Conservation (phyloP, 2,888 invertebrate species). For the Stomorhina lunata region DNA sequence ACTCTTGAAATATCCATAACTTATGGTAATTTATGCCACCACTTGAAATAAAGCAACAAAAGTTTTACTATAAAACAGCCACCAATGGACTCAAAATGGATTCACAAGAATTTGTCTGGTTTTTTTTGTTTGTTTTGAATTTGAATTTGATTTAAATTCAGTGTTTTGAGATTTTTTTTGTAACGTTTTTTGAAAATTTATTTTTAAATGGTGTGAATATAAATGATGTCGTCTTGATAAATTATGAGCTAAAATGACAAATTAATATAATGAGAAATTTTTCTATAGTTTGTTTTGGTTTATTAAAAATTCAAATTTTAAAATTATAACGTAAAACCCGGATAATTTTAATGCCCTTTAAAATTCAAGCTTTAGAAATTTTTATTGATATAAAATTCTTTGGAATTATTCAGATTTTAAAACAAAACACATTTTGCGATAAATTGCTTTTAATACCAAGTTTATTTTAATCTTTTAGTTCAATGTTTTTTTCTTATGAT, state of each 20-base stretch:
- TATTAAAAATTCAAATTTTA: background rate
- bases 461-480: constrained; percentile 20
- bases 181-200: background rate
- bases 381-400: background rate
- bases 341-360: background rate
- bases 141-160: no score
- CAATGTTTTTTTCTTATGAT: background rate
- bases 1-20: background rate
- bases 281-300: background rate
- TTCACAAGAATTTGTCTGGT: constrained; percentile 31
- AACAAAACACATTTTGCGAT: background rate
- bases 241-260: constrained; percentile 25
- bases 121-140: background rate
- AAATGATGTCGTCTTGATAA: constrained; percentile 7
- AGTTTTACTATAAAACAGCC: constrained; percentile 3
- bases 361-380: background rate
- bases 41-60: constrained; percentile 6
- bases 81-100: background rate
- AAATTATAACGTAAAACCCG: background rate
- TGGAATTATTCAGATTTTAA: background rate
- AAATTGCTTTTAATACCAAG: background rate
- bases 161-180: background rate
- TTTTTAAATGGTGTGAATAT: constrained; percentile 31
- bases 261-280: constrained; percentile 21
- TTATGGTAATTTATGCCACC: constrained; percentile 32